Evolutionary conservation across 2,888 invertebrate genomes (phyloP).

Genomic region (Mylabris sibirica): DNA sequence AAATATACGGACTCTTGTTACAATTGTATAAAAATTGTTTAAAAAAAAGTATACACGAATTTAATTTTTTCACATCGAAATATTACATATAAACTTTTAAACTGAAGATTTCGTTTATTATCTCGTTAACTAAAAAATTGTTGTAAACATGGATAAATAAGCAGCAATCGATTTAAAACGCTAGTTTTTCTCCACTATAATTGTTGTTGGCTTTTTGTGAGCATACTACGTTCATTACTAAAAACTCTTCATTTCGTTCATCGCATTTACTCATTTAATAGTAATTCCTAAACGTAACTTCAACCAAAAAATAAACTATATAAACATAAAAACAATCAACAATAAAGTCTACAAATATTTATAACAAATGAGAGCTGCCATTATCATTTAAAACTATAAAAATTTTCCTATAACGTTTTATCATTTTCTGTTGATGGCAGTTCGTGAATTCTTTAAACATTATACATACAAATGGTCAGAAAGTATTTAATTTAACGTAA

Average conservation of each 20-base stretch:
- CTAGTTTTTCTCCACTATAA: constrained; percentile 17
- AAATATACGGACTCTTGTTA: constrained; percentile 36
- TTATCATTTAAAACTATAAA: constrained; percentile 12
- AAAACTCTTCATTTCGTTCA: not conserved
- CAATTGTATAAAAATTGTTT: not conserved
- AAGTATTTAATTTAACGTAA: constrained; percentile 28
- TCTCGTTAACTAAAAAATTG: constrained; percentile 22
- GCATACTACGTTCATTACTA: constrained; percentile 48
- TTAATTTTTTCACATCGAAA: constrained; percentile 26
- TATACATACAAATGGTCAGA: constrained; percentile 34
- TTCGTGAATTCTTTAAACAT: constrained; percentile 26
- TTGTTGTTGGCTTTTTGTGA: constrained; percentile 44
- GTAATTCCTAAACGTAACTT: constrained; percentile 57
- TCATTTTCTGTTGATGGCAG: constrained; percentile 32
- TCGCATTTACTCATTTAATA: constrained; percentile 33
- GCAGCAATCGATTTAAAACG: constrained; percentile 15
- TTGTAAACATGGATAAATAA: constrained; percentile 24
- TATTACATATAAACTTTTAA: constrained; percentile 25
- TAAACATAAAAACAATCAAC: constrained; percentile 64
- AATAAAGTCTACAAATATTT: constrained; percentile 59
- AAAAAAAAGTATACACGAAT: constrained; percentile 40
- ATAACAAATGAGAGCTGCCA: constrained; percentile 57
- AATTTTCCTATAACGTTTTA: not conserved
- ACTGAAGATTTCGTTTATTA: constrained; percentile 22
- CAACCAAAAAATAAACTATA: constrained; percentile 63